Base-by-base conservation (phyloP, 2,113 vertebrate genomes). In the Oncorhynchus mykiss region DNA sequence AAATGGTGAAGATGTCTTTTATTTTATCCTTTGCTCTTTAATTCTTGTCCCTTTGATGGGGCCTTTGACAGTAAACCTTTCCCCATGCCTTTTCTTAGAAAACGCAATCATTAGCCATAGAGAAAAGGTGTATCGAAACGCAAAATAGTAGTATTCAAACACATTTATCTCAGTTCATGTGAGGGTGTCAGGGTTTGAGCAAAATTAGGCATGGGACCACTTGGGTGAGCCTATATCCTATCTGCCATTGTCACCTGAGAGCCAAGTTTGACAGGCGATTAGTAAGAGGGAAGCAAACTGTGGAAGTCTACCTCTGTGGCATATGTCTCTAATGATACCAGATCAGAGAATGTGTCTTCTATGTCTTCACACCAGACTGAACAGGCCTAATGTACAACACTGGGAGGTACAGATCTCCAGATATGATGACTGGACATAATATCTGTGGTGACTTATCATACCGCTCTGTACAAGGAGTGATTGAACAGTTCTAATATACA, bases 261-360 rank as follows among this genome's bases (percentile, higher is more conserved):
- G 76, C 79, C 74, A 80, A 73, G 77, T 77, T 79, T 91, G 92
- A 92, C 90, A 92, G 89, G 84, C 86, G 82, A 91, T 93, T 92
- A 91, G 92, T 92, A 91, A 92, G 78, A 82, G 25, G 74, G 76
- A 78, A 80, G 85, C 84, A 80, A 68, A 88, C 89, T 88, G 91
- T 80, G 88, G 80, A 79, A 88, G 85, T 66, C 79, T 66, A 80
- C 73, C 87, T 85, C 87, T 78, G 78, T 83, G 86, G 90, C 89
- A 92, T 91, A 88, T 89, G 90, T 74, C 74, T 70, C 81, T 86
- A 82, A 89, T 82, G 83, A 27, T 84, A 77, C 75, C 60, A 60
- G 39, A 85, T 88, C 80, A 75, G 79, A n/a, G n/a, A n/a, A n/a
- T n/a, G n/a, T n/a, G n/a, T n/a, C n/a, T n/a, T n/a, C 34, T 77